Conservation (phyloP, 1,140 invertebrate genomes). For the Drosophila equinoxialis region DNA sequence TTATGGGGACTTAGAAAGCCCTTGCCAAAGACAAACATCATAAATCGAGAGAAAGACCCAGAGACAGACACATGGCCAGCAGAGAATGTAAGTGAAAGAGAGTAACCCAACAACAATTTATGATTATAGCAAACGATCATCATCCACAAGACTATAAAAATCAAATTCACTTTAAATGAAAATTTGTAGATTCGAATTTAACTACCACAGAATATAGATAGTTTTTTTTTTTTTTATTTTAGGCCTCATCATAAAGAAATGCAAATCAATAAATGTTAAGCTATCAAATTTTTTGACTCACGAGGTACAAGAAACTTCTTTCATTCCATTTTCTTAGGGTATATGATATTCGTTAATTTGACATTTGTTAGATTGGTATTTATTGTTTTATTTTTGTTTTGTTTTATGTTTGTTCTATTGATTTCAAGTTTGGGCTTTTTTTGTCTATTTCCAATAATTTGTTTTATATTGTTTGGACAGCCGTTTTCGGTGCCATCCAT, state of each 20-base stretch:
- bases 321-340: not conserved
- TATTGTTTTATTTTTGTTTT: not conserved
- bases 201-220: not conserved
- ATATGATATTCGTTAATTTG: not conserved
- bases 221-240: not conserved
- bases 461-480: not conserved
- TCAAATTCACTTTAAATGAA: not conserved
- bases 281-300: not conserved
- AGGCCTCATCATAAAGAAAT: not conserved
- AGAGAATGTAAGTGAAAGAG: not conserved
- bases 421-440: not conserved
- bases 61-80: not conserved
- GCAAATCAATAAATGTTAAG: not conserved
- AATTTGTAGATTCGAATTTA: not conserved
- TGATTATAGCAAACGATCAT: slow-evolving; percentile 20
- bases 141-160: not conserved
- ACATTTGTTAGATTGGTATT: too few species aligned
- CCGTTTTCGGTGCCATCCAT: not conserved
- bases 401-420: slow-evolving; percentile 11
- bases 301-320: too few species aligned
- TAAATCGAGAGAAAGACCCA: not conserved
- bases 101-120: slow-evolving; percentile 25
- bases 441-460: slow-evolving; percentile 2
- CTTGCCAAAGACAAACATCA: slow-evolving; percentile 8
- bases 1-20: slow-evolving; percentile 47